These are phyloP conservation scores for Plestiodon gilberti DNA, from an alignment of 2,113 vertebrate genomes.

Conservation along the genomic window DNA sequence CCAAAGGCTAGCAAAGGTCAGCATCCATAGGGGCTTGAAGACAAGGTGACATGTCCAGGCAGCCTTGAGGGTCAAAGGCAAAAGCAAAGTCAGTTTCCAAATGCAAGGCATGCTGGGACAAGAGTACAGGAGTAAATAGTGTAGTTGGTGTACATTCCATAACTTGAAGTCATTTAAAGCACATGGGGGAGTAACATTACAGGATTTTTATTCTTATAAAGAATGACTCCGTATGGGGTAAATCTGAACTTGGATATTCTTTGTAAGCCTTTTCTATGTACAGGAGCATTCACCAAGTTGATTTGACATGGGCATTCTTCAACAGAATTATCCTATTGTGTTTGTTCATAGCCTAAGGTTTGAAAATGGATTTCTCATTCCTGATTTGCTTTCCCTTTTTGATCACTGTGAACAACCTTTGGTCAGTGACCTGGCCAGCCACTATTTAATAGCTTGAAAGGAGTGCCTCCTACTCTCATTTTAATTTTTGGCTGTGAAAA, in stretches of 20 bases:
- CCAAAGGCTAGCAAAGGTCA: slow-evolving; percentile 23
- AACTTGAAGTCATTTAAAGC: background rate
- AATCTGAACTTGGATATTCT: background rate
- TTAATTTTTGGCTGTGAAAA: background rate
- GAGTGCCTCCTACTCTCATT: background rate
- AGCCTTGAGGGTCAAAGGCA: background rate
- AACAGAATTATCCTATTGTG: slow-evolving; percentile 7
- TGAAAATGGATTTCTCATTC: slow-evolving; percentile 20
- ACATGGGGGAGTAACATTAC: background rate
- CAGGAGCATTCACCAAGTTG: background rate
- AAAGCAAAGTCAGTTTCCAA: slow-evolving; percentile 7
- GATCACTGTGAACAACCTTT: background rate
- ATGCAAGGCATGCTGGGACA: slow-evolving; percentile 2
- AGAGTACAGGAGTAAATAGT: background rate
- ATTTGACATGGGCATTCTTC: slow-evolving; percentile 21
- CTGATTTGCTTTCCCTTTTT: slow-evolving; percentile 4
- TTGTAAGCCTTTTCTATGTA: slow-evolving; percentile 9
- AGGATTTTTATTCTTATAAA: background rate
- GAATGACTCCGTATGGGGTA: background rate
- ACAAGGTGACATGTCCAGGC: background rate
- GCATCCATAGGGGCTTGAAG: background rate
- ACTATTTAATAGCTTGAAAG: background rate
- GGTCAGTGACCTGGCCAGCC: background rate
- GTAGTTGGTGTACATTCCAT: background rate
- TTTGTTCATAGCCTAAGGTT: slow-evolving; percentile 10